These are phyloP conservation scores for Equus quagga DNA, from an alignment of 2,113 vertebrate species.

Conservation along the genomic window DNA sequence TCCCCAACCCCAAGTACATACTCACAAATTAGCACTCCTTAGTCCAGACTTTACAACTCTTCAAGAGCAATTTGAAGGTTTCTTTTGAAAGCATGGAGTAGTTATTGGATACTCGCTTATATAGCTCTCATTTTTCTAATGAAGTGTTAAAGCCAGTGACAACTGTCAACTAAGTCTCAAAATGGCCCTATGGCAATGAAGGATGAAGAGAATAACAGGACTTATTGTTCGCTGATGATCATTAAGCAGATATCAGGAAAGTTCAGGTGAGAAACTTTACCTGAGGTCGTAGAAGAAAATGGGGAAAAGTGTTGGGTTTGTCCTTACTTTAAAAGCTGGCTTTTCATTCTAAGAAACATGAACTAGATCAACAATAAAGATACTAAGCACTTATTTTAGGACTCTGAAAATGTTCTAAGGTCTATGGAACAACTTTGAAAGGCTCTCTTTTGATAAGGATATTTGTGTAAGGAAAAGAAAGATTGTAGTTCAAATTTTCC, in stretches of 20 bases:
- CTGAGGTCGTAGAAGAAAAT: neutral
- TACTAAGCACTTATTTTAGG: neutral
- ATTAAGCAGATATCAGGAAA: neutral
- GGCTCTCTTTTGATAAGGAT: neutral
- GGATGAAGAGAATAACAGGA: neutral
- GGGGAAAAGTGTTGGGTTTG: neutral
- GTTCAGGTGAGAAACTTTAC: neutral
- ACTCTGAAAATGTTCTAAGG: neutral
- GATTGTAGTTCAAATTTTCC: neutral
- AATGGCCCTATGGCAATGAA: neutral
- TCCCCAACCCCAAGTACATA: neutral
- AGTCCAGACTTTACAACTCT: neutral
- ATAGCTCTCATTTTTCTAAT: constrained; percentile 33
- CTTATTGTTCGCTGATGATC: neutral
- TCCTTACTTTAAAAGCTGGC: neutral
- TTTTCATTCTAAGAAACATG: constrained; percentile 43
- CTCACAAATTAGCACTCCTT: neutral
- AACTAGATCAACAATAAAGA: neutral
- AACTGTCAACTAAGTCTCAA: neutral
- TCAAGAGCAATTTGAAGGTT: neutral
- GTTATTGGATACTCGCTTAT: neutral
- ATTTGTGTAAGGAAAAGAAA: neutral
- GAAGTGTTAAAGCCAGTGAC: neutral
- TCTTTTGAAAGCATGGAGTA: neutral
- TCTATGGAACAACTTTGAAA: neutral